A percentile compares a stretch with the other conserved stretches of the same genome.
phyloP scores from a whole-genome alignment of 2,888 invertebrate species.

The Uloborus plumipes region DNA sequence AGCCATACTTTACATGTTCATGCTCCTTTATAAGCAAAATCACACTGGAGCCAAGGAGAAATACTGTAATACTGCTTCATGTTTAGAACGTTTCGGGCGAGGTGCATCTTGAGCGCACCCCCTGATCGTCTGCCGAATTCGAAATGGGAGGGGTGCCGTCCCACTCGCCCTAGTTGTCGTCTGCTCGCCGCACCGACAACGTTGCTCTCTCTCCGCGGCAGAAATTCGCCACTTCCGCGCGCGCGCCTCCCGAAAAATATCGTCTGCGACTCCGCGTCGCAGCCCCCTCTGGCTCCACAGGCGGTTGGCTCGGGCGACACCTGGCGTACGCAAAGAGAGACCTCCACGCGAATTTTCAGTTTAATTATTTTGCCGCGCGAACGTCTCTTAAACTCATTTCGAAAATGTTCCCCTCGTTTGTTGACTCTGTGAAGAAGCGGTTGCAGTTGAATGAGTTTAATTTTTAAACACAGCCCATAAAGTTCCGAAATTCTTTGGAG shows the following conservation, averaged over 20 bases:
- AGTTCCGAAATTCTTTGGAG: too few species aligned
- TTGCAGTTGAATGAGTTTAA: too few species aligned
- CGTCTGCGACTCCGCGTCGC: constrained; percentile 41
- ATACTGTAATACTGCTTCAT: background rate
- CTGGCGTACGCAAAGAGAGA: constrained; percentile 21
- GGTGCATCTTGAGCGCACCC: constrained; percentile 32
- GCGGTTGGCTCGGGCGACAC: constrained; percentile 28
- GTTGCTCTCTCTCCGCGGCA: constrained; percentile 18
- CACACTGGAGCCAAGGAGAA: constrained; percentile 26
- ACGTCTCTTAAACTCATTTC: too few species aligned
- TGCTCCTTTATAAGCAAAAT: constrained; percentile 48
- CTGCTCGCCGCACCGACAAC: too few species aligned
- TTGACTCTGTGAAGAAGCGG: too few species aligned
- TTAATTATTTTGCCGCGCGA: too few species aligned
- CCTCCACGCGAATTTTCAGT: too few species aligned
- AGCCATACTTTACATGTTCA: constrained; percentile 30
- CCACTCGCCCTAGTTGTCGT: too few species aligned
- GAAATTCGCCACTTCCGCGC: constrained; percentile 24
- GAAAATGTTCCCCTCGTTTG: too few species aligned
- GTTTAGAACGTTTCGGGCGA: background rate
- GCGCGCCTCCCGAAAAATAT: constrained; percentile 32
- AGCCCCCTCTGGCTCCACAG: constrained; percentile 51
- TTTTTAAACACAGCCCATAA: too few species aligned
- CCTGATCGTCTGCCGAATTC: constrained; percentile 12
- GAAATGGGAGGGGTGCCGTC: background rate